phyloP scores from a whole-genome alignment of 2,113 vertebrate genomes.

The Neoarius graeffei region DNA sequence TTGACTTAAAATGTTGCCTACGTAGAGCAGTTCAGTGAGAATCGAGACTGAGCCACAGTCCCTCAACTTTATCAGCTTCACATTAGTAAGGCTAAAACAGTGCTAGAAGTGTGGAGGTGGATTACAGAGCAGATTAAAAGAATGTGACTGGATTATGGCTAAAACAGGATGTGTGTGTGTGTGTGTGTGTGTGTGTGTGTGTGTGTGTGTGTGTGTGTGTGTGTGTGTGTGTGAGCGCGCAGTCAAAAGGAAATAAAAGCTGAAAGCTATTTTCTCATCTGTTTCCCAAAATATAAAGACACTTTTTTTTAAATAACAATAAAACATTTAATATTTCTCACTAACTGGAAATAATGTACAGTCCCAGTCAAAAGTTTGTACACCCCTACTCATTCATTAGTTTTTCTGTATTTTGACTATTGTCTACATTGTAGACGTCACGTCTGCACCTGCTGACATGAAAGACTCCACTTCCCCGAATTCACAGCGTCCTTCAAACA shows the following conservation, averaged over 20 bases:
- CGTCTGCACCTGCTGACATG: too few species aligned
- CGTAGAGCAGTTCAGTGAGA: background rate
- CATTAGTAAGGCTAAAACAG: conserved; percentile 15
- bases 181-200: conserved; percentile 47
- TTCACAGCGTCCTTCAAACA: too few species aligned
- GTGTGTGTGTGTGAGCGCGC: background rate
- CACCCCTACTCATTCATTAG: too few species aligned
- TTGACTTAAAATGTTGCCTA: background rate
- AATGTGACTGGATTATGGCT: conserved; percentile 41
- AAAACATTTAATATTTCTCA: background rate
- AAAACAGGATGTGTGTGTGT: conserved; percentile 42
- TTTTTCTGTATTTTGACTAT: too few species aligned
- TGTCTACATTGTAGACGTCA: too few species aligned
- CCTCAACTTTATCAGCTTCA: conserved; percentile 31
- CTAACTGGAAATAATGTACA: background rate
- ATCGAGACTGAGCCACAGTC: background rate
- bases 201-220: conserved; percentile 37
- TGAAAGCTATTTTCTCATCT: conserved; percentile 5
- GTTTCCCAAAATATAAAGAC: conserved; percentile 36
- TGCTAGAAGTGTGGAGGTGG: conserved; percentile 16
- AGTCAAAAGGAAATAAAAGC: background rate
- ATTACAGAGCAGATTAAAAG: conserved; percentile 48
- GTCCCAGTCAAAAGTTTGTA: too few species aligned
- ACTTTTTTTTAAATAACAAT: conserved; percentile 28
- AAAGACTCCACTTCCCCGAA: too few species aligned